Evolutionary conservation across 2,888 invertebrate species (phyloP).

Genomic region (Herminia tarsipennalis): DNA sequence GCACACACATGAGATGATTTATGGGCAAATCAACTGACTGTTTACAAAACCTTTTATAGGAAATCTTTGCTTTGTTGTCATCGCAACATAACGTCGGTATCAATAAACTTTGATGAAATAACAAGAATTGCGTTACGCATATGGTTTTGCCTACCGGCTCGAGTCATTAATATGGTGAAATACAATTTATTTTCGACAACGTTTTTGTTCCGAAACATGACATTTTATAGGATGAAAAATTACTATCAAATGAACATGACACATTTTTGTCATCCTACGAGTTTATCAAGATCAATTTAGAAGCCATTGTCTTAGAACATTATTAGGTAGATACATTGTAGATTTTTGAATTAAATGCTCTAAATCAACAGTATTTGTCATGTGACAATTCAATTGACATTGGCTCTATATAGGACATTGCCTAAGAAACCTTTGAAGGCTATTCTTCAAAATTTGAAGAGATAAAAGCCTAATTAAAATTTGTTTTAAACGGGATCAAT

Average conservation of each 20-base stretch:
- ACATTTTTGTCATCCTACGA: too few species aligned
- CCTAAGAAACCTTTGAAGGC: background rate
- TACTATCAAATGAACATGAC: background rate
- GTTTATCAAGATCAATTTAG: too few species aligned
- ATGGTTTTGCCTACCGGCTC: slow-evolving; percentile 18
- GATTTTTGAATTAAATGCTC: too few species aligned
- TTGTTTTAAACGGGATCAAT: background rate
- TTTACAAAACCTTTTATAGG: slow-evolving; percentile 68
- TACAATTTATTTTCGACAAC: slow-evolving; percentile 13
- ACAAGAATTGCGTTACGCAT: slow-evolving; percentile 26
- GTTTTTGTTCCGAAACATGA: slow-evolving; percentile 4
- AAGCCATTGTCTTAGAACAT: too few species aligned
- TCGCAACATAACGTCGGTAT: slow-evolving; percentile 36
- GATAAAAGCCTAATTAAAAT: background rate
- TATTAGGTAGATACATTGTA: too few species aligned
- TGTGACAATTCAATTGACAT: too few species aligned
- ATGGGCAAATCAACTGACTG: slow-evolving; percentile 64
- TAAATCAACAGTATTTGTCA: too few species aligned
- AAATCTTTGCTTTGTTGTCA: slow-evolving; percentile 63
- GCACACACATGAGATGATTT: slow-evolving; percentile 67
- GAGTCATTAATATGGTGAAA: slow-evolving; percentile 22
- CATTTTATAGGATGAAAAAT: background rate
- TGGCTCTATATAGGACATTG: too few species aligned
- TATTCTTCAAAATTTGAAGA: background rate
- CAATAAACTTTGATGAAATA: slow-evolving; percentile 55